Evolutionary conservation across 2,888 invertebrate genomes (phyloP).

Genomic region (Caenorhabditis panamensis): DNA sequence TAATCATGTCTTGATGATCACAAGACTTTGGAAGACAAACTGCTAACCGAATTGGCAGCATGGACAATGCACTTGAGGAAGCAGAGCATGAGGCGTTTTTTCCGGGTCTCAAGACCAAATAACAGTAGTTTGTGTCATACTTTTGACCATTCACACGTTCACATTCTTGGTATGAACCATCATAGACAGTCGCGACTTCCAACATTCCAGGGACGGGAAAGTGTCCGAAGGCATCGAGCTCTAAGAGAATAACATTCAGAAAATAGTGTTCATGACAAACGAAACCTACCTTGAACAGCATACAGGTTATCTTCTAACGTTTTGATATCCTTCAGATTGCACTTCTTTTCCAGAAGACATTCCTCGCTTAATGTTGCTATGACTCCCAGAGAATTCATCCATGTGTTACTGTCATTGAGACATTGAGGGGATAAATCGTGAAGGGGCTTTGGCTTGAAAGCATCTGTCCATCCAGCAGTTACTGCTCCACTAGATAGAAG

Average conservation of each 20-base stretch:
- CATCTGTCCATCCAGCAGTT: slow-evolving; percentile 31
- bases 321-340: slow-evolving; percentile 17
- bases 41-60: slow-evolving; percentile 36
- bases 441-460: slow-evolving; percentile 34
- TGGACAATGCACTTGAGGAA: slow-evolving; percentile 2
- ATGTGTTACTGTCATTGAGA: slow-evolving; percentile 35
- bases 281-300: slow-evolving; percentile 30
- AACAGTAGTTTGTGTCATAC: slow-evolving; percentile 64
- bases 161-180: slow-evolving; percentile 59
- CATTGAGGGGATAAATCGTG: slow-evolving; percentile 30
- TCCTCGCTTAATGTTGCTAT: slow-evolving; percentile 24
- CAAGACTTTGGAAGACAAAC: slow-evolving; percentile 56
- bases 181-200: slow-evolving; percentile 34
- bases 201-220: slow-evolving; percentile 52
- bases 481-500: neutral
- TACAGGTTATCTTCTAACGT: slow-evolving; percentile 41
- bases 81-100: neutral
- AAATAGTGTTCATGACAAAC: neutral
- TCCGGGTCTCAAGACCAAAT: slow-evolving; percentile 34
- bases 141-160: slow-evolving; percentile 35
- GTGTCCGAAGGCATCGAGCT: slow-evolving; percentile 61
- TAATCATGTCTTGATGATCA: slow-evolving; percentile 35
- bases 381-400: slow-evolving; percentile 34
- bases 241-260: too few species aligned
- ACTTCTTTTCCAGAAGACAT: slow-evolving; percentile 24